Base-by-base conservation (phyloP, 2,888 invertebrate genomes). In the Tuberolachnus salignus region DNA sequence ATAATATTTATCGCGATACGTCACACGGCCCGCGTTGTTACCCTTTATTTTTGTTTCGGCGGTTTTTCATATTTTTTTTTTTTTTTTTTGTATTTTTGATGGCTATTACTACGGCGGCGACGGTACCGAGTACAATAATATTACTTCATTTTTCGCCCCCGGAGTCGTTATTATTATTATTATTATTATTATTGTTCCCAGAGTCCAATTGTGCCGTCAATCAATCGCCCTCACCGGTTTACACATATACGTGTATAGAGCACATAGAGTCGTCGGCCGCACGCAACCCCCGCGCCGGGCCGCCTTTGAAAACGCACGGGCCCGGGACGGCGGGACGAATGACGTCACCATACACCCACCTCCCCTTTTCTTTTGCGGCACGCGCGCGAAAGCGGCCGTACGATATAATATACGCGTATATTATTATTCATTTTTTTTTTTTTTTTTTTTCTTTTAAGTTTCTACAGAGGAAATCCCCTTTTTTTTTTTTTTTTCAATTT, bases 141-240 rank as follows among this genome's bases (percentile, higher is more conserved):
- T 72, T 59, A 44, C 46, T 64, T 53, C 10, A 51, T 49, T 74
- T 61, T 70, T 55, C 42, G 8, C 63, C 53, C 63, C 23, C 51
- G 16, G 72, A 61, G 49, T 78, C 51, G 78, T 61, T 69, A 51
- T 78, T 63, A 19, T 69, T 34, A 34, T 69, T 63, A 59, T 67
- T n/a, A n/a, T n/a, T n/a, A n/a, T n/a, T 75, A 69, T 78, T 78
- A 57, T 78, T 78, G 78, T 78, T 78, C 78, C 66, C 78, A 13
- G 19, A 78, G 69, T 51, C 51, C 78, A 51, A 78, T 78, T 78
- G 78, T 78, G 67, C 78, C 64, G 73, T 78, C 78, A 78, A 78
- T 78, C 78, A 78, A 78, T 72, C 64, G 49, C 64, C 55, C 26
- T 44, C n/a, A n/a, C n/a, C 34, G 34, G 3, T 34, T 4, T 34